Base-by-base conservation (phyloP, 2,888 invertebrate species). In the Xestoiulus laeticollis region DNA sequence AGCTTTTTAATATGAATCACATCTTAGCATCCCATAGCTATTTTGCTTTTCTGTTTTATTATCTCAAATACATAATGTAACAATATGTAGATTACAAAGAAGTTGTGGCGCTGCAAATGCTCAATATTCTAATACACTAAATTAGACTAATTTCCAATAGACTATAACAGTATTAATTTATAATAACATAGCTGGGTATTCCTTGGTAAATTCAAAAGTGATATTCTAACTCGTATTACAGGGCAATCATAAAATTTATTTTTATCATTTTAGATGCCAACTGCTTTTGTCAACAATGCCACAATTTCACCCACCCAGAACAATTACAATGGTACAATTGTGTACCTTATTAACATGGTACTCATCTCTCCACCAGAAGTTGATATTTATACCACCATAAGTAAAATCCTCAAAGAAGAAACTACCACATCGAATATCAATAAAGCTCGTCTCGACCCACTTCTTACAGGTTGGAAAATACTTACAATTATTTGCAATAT, bases 331-430 rank as follows among this genome's bases (percentile, higher is more conserved):
- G 53, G 68, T 26, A 87, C 87, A 59, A 87, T 87, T 44, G 78
- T 87, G 26, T 87, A 78, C 38, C 78, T 78, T 32, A 87, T 87
- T 26, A 78, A 87, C 32, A 33, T 68, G 68, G 87, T 87, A 30
- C 82, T 87, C 43, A 87, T 78, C 38, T 68, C 87, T 22, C 87
- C 87, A 38, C 87, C 87, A 22, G 87, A 87, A 87, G 87, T 33
- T 16, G 87, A 87, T 82, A 19, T 78, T 4, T 87, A 78, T 78
- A 87, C 59, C n/a, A 87, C 87, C 4, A 87, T 87, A 33, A 87
- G 12, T 22, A 59, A 78, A 78, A 78, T 78, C 22, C 82, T 87
- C 2, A 33, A 87, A n/a, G 33, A 87, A 22, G 87, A 78, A 33
- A 33, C 59, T 30, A 87, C 22, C n/a, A 87, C 68, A 12, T 22